Conservation (phyloP, 2,797 vertebrate genomes). For the Rhinogobio ventralis region DNA sequence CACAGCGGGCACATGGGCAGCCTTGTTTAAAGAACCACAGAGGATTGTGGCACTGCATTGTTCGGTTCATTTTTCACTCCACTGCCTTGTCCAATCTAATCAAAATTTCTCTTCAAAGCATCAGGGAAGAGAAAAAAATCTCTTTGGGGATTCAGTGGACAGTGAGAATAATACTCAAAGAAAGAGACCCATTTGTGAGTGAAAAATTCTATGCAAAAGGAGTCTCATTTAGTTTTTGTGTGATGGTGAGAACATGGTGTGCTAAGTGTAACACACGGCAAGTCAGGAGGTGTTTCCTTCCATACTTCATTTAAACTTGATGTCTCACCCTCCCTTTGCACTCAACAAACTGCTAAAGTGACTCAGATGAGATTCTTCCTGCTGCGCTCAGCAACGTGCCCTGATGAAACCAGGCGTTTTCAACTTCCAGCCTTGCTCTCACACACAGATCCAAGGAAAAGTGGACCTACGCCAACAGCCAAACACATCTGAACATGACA, state of each 20-base stretch:
- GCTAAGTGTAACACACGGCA: slow-evolving; percentile 11
- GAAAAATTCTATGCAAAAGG: not conserved
- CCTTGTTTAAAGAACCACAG: slow-evolving; percentile 72
- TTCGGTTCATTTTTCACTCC: slow-evolving; percentile 74
- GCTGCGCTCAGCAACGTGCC: slow-evolving; percentile 24
- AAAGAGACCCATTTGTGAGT: not conserved
- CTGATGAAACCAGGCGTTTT: slow-evolving; percentile 23
- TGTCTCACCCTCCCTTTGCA: not conserved
- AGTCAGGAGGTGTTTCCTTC: slow-evolving; percentile 20
- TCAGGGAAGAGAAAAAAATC: slow-evolving; percentile 44
- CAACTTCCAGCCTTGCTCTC: not conserved
- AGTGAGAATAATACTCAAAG: slow-evolving; percentile 6
- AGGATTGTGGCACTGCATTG: slow-evolving; percentile 60
- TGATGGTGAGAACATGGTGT: slow-evolving; percentile 5
- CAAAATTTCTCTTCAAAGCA: slow-evolving; percentile 69
- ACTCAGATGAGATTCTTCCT: slow-evolving; percentile 40
- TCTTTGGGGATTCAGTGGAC: not conserved
- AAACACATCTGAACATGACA: slow-evolving; percentile 38
- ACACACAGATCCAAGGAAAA: not conserved
- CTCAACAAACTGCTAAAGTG: slow-evolving; percentile 41
- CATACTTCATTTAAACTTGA: slow-evolving; percentile 31
- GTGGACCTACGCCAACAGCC: not conserved
- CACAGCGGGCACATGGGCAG: slow-evolving; percentile 67
- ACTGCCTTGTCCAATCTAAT: slow-evolving; percentile 73
- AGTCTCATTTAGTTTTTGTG: not conserved